Conservation (phyloP, 2,888 invertebrate genomes). For the Meganola albula region DNA sequence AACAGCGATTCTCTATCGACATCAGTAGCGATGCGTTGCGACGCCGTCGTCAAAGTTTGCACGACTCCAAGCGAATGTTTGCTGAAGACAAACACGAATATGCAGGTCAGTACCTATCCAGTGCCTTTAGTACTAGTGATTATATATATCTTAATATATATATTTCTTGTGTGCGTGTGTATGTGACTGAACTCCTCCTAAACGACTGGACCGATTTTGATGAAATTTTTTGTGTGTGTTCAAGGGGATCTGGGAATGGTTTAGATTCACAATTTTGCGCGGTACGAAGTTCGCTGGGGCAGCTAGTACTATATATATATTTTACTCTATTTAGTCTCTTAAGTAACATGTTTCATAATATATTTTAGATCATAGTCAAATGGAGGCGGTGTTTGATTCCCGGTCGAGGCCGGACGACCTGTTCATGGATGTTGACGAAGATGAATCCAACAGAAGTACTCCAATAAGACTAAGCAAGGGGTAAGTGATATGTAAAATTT, state of each 20-base stretch:
- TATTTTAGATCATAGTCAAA: conserved; percentile 41
- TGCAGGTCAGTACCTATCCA: conserved; percentile 23
- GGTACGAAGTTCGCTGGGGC: too few relatives aligned
- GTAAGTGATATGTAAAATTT: conserved; percentile 35
- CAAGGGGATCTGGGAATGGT: too few relatives aligned
- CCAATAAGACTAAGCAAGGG: conserved; percentile 46
- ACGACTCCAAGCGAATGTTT: conserved; percentile 51
- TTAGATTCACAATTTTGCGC: too few relatives aligned
- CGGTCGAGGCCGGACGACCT: conserved; percentile 44
- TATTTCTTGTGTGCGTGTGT: too few relatives aligned
- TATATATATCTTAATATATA: too few relatives aligned
- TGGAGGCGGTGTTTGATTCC: conserved; percentile 41
- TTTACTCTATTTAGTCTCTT: too few relatives aligned
- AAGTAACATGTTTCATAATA: too few relatives aligned
- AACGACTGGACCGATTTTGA: too few relatives aligned
- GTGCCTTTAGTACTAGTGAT: too few relatives aligned
- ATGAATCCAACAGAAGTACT: conserved; percentile 52
- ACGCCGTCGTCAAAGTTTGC: conserved; percentile 52
- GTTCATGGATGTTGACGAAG: conserved; percentile 53
- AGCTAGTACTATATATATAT: too few relatives aligned
- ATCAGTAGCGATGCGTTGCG: conserved; percentile 34
- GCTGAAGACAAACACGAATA: conserved; percentile 30
- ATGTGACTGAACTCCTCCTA: too few relatives aligned
- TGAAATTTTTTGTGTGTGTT: too few relatives aligned
- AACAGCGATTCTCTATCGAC: conserved; percentile 37